Base-by-base conservation (phyloP, 2,797 vertebrate species). In the Coregonus suidteri region DNA sequence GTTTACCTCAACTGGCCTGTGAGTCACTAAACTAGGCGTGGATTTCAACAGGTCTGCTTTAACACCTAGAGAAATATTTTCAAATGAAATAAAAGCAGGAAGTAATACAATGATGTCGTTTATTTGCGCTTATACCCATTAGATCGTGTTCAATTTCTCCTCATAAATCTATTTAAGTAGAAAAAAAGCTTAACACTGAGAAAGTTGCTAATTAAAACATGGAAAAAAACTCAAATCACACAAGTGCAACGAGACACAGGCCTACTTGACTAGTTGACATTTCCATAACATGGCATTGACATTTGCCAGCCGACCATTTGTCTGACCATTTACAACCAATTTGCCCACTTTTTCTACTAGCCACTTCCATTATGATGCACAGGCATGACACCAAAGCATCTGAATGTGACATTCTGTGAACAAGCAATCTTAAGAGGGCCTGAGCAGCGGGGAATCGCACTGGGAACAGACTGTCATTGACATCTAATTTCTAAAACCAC, bases 391-490 rank as follows among this genome's bases (percentile, higher is more conserved):
- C 25, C 34, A 20, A 18, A 37, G 34, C 13, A 74, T 74, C 16
- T 56, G 13, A 31, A 65, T 67, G 59, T 31, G 35, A n/a, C 51
- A 16, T 59, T 64, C 77, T 5, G 18, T 62, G 71, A 83, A 77
- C 54, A 79, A 69, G 68, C 16, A 71, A 35, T 18, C 62, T 67
- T 25, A 54, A 70, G 67, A 56, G 67, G 18, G 18, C 51, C 16
- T 3, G 34, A n/a, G 68, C 34, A 35, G 37, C 6, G 35, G 35
- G 68, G 68, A 70, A 70, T 35, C 5, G 70, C 72, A 18, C 47
- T 18, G 71, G 71, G 70, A 79, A 83, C 73, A 77, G 47, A 34
- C 81, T 56, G 83, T 75, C 84, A 81, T 18, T 72, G 76, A 79
- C 66, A 16, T 71, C 77, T 75, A 75, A 79, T 67, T 67, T 78